Percentiles rank a stretch among this genome's conserved stretches.
phyloP scores from a whole-genome alignment of 2,113 vertebrate species.

The Petroica traversi region DNA sequence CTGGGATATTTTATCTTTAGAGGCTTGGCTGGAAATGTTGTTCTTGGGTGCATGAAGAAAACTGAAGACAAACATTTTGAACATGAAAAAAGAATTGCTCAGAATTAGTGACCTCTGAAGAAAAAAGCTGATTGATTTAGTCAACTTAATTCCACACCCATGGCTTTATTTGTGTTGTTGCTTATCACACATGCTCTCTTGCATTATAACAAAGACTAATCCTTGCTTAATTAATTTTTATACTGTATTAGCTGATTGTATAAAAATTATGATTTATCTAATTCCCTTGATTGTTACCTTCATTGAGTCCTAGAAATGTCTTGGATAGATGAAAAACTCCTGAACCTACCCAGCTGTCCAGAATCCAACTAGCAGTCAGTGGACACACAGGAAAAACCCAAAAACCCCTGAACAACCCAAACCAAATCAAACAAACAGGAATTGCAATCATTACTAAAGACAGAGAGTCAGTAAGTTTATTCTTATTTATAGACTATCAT shows the following conservation, averaged over 20 bases:
- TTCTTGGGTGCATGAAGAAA: conserved; percentile 2
- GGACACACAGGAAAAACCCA: not conserved
- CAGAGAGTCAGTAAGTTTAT: not conserved
- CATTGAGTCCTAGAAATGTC: not conserved
- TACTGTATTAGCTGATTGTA: not conserved
- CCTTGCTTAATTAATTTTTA: not conserved
- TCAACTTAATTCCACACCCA: not conserved
- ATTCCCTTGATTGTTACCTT: not conserved
- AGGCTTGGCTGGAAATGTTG: conserved; percentile 25
- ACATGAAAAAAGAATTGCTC: not conserved
- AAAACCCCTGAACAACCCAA: not conserved
- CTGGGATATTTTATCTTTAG: conserved; percentile 31
- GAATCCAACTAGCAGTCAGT: not conserved
- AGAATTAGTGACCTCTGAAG: not conserved
- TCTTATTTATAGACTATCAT: not conserved
- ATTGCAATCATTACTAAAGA: not conserved
- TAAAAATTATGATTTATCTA: not conserved
- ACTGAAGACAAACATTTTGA: not conserved
- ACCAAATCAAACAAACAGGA: not conserved
- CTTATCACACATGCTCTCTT: not conserved
- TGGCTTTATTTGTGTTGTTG: not conserved
- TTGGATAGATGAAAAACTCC: not conserved
- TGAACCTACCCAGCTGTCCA: not conserved
- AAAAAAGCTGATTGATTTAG: not conserved
- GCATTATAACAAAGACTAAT: not conserved